Conservation (phyloP, 2,797 vertebrate species). For the Thaleichthys pacificus region DNA sequence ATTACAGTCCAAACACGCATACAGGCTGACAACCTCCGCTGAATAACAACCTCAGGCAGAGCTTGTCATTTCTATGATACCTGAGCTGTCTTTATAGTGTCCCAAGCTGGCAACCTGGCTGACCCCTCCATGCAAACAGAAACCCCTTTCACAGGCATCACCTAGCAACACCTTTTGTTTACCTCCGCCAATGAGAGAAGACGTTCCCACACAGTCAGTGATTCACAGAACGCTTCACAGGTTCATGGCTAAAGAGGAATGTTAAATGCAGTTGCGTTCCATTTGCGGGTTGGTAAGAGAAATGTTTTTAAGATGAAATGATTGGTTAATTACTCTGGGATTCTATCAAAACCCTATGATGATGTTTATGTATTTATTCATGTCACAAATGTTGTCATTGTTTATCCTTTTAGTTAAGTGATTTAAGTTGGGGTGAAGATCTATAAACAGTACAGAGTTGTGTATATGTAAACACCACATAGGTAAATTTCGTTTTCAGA, state of each 20-base stretch:
- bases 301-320: not conserved
- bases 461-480: no score
- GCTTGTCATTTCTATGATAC: not conserved
- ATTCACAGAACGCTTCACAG: slow-evolving; percentile 36
- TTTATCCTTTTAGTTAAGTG: no score
- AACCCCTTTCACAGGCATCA: slow-evolving; percentile 22
- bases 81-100: not conserved
- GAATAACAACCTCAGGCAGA: not conserved
- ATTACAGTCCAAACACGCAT: not conserved
- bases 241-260: not conserved
- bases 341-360: no score
- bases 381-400: no score
- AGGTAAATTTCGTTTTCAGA: no score
- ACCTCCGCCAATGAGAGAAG: slow-evolving; percentile 8
- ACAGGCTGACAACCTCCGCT: not conserved
- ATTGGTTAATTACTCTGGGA: no score
- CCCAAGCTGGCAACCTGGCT: slow-evolving; percentile 24
- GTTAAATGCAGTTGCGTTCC: not conserved
- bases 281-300: not conserved
- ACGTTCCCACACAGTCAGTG: slow-evolving; percentile 36
- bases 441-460: no score
- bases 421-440: no score
- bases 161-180: slow-evolving; percentile 44
- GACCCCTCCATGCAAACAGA: slow-evolving; percentile 6
- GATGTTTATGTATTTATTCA: no score